Base-by-base conservation (phyloP, 2,113 vertebrate genomes). In the Dromiciops gliroides region DNA sequence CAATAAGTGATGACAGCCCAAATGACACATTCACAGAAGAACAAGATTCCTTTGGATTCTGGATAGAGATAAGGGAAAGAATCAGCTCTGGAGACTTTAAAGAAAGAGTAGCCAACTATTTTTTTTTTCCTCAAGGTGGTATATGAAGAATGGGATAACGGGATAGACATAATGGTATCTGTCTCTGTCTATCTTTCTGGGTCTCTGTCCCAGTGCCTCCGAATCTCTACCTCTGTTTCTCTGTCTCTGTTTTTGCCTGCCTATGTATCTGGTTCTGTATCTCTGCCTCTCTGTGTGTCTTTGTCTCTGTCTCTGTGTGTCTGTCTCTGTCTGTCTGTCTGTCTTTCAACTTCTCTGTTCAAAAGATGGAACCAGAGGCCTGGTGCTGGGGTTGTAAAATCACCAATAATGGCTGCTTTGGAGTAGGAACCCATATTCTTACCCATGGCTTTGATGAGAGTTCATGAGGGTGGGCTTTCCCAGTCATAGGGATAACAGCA, bases 31-130 rank as follows among this genome's bases (percentile, higher is more conserved):
- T 89, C 47, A 89, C 91, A 47, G 75, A 56, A 26, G 48, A 93
- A 91, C 91, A 83, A 25, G 90, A 89, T 51, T 91, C 47, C 92
- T 92, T 50, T 88, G 89, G 67, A 67, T 89, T 52, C 31, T 94
- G 49, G 10, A 26, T 89, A 26, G 51, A 89, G 60, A 89, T 52
- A 75, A 89, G 52, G 50, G 89, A 89, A 91, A 52, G 31, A 22
- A 31, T 51, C 37, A 51, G 19, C 91, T 93, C 28, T 22, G 56
- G 67, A 93, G 48, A 49, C 83, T 94, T 91, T 51, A 50, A 92
- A 50, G 53, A 51, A 91, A 83, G 16, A 83, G n/a, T 44, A 83
- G n/a, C 37, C 37, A 83, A 7, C n/a, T 67, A 16, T 67, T 67
- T 83, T n/a, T 75, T 75, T 56, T 56, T 56, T 31, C 10, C 67